Evolutionary conservation across 1,140 invertebrate species (phyloP).

Genomic region (Drosophila busckii): DNA sequence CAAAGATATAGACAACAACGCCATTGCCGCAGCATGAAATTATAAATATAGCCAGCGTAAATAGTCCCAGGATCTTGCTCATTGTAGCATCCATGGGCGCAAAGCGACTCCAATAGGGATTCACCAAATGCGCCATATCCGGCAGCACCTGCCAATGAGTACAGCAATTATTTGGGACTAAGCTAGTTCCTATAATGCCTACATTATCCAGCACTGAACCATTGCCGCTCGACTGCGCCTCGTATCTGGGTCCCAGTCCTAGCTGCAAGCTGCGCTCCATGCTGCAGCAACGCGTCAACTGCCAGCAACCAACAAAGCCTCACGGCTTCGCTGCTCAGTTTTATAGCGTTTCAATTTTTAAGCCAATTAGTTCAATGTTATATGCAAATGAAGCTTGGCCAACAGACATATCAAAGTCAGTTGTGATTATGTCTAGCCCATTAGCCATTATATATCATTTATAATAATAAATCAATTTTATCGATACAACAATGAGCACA

Average conservation of each 20-base stretch:
- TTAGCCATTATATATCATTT: background rate
- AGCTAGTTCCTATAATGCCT: no score
- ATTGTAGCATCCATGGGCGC: constrained; percentile 89
- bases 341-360: constrained; percentile 37
- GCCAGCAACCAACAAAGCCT: constrained; percentile 1
- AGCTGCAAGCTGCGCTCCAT: constrained; percentile 47
- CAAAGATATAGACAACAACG: constrained; percentile 83
- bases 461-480: no score
- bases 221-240: constrained; percentile 50
- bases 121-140: constrained; percentile 86
- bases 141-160: constrained; percentile 52
- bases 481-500: no score
- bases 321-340: no score
- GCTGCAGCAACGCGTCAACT: constrained; percentile 31
- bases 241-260: constrained; percentile 34
- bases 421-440: background rate
- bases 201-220: constrained; percentile 62
- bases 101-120: constrained; percentile 87
- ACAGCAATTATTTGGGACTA: background rate
- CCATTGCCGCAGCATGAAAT: constrained; percentile 82
- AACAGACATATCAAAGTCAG: constrained; percentile 42
- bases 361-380: constrained; percentile 49
- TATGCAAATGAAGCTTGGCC: background rate
- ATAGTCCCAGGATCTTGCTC: constrained; percentile 77
- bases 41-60: constrained; percentile 56